Percentiles rank a stretch among this genome's conserved stretches.
These are phyloP conservation scores for Platysteira castanea DNA, from an alignment of 2,113 vertebrate species.

Conservation along the genomic window DNA sequence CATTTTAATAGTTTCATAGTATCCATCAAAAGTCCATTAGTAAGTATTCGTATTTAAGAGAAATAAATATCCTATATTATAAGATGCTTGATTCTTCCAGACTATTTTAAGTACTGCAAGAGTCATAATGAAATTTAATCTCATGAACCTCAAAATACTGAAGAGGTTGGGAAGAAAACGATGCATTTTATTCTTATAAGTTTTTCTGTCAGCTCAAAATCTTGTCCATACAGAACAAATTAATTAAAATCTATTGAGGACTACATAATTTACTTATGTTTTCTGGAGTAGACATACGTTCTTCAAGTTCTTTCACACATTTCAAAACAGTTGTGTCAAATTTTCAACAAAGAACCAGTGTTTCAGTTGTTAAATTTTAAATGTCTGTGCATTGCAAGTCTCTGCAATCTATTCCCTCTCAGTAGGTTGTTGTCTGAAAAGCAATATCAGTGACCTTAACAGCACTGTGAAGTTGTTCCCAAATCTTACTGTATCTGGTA, in stretches of 20 bases:
- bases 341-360: neutral
- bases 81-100: neutral
- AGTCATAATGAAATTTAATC: neutral
- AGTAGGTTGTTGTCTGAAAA: neutral
- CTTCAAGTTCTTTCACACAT: neutral
- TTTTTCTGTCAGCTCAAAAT: neutral
- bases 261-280: neutral
- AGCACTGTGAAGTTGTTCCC: neutral
- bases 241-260: neutral
- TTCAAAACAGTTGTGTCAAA: neutral
- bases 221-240: neutral
- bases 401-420: neutral
- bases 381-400: neutral
- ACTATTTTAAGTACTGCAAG: neutral
- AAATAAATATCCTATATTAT: neutral
- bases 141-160: neutral
- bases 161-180: accelerated
- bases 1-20: neutral
- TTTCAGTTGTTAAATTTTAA: neutral
- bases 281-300: neutral
- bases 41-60: neutral
- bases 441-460: neutral
- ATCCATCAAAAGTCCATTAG: neutral
- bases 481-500: neutral
- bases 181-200: neutral